These are phyloP conservation scores for Phrynocephalus versicolor DNA, from an alignment of 2,113 vertebrate genomes.

Conservation along the genomic window DNA sequence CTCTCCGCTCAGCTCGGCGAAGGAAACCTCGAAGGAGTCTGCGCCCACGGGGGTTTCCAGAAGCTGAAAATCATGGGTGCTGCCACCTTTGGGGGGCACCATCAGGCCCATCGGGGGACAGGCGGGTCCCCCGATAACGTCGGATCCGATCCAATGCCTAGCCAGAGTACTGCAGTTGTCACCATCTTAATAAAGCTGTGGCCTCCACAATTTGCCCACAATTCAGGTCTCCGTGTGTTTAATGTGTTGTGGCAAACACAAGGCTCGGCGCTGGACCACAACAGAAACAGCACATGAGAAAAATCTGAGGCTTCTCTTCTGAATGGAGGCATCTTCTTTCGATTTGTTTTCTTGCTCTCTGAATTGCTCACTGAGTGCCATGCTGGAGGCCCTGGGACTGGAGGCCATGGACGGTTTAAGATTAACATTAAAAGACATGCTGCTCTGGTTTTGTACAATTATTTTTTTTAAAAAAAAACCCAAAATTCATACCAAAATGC, in stretches of 20 bases:
- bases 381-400: background rate
- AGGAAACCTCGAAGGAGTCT: too few species aligned
- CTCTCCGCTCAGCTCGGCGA: too few species aligned
- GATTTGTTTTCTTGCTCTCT: background rate
- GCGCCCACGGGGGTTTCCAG: too few species aligned
- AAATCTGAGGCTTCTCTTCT: background rate
- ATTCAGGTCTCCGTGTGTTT: too few species aligned
- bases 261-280: too few species aligned
- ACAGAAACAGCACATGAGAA: background rate
- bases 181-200: background rate
- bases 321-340: too few species aligned
- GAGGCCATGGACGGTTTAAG: background rate
- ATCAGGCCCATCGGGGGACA: too few species aligned
- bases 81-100: too few species aligned
- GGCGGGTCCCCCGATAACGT: background rate
- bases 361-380: too few species aligned
- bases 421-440: background rate
- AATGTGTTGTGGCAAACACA: too few species aligned
- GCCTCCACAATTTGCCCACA: too few species aligned
- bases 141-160: background rate
- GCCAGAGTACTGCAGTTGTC: background rate
- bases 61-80: too few species aligned
- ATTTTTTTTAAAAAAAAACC: background rate
- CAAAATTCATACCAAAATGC: background rate
- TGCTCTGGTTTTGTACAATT: background rate